Conservation (phyloP, 2,888 invertebrate species). For the Xanthorhoe spadicearia region DNA sequence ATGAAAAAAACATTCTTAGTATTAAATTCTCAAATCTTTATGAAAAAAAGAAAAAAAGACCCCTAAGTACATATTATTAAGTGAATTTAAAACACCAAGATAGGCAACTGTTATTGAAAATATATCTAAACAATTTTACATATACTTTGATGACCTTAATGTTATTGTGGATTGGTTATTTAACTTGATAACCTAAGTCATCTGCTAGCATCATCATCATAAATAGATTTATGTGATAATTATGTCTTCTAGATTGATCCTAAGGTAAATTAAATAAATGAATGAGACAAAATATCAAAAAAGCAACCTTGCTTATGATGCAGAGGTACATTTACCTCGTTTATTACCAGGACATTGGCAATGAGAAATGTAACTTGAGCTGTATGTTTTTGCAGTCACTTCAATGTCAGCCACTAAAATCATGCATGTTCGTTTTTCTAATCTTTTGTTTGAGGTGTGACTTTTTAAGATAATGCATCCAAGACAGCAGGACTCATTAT, state of each 20-base stretch:
- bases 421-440: conserved; percentile 25
- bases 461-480: conserved; percentile 6
- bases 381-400: conserved; percentile 19
- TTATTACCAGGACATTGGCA: conserved; percentile 19
- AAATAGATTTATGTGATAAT: conserved; percentile 26
- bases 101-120: conserved; percentile 24
- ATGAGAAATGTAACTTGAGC: conserved; percentile 17
- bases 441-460: conserved; percentile 17
- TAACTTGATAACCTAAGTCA: conserved; percentile 35
- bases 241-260: conserved; percentile 2
- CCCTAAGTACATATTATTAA: neutral
- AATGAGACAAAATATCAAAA: conserved; percentile 8
- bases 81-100: neutral
- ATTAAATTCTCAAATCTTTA: too few relatives aligned
- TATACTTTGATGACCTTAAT: conserved; percentile 28
- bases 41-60: too few relatives aligned
- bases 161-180: conserved; percentile 30
- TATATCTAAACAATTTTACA: conserved; percentile 28
- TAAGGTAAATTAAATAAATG: neutral
- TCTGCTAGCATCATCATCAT: conserved; percentile 29
- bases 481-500: conserved; percentile 20
- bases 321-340: conserved; percentile 12
- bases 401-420: conserved; percentile 23
- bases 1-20: too few relatives aligned
- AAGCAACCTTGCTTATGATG: conserved; percentile 10